Conservation (phyloP, 2,113 vertebrate species). For the Ophthalmolycus amberensis region DNA sequence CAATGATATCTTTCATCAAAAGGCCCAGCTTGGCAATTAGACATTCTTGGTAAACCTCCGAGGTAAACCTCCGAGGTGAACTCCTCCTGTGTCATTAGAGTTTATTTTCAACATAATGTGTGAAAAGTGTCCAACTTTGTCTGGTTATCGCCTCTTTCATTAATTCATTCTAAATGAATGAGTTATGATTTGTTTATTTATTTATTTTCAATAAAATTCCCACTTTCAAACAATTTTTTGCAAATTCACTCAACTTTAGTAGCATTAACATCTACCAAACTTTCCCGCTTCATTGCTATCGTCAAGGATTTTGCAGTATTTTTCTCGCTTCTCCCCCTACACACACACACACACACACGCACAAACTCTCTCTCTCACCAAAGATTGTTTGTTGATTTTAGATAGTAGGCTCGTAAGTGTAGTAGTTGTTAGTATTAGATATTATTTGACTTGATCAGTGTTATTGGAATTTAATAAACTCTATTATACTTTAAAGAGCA, state of each 20-base stretch:
- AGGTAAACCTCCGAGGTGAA: neutral
- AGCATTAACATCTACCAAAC: neutral
- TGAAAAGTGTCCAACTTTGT: neutral
- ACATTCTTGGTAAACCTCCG: neutral
- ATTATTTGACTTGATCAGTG: too few species aligned
- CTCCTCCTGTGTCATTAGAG: neutral
- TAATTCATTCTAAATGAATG: too few species aligned
- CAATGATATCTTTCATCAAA: neutral
- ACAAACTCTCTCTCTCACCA: too few species aligned
- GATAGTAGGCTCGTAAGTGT: too few species aligned
- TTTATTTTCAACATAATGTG: neutral
- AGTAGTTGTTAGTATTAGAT: too few species aligned
- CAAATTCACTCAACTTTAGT: neutral
- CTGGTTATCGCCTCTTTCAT: neutral
- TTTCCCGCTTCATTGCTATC: neutral
- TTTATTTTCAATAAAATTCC: neutral
- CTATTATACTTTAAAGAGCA: too few species aligned
- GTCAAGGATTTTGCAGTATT: neutral
- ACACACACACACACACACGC: too few species aligned
- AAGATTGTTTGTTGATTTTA: too few species aligned
- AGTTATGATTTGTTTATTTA: neutral
- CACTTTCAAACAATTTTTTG: neutral
- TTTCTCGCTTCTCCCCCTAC: too few species aligned
- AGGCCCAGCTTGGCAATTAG: neutral
- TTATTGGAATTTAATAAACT: too few species aligned